These are phyloP conservation scores for Apis dorsata DNA, from an alignment of 1,140 invertebrate species.

Conservation along the genomic window DNA sequence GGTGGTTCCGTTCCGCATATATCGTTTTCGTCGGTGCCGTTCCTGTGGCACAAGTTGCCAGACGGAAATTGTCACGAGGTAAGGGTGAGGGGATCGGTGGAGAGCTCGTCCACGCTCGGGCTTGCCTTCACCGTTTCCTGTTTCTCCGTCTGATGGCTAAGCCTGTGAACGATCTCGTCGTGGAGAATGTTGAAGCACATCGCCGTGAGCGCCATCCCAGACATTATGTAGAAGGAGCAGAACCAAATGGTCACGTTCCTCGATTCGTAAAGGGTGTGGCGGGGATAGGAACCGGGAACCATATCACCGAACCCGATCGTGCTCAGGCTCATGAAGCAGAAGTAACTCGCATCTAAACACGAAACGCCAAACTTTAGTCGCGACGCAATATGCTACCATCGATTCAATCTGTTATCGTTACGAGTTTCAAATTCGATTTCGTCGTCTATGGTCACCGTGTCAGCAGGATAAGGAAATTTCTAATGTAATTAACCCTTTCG, in stretches of 20 bases:
- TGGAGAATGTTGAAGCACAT: slow-evolving; percentile 99
- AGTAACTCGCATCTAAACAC: slow-evolving; percentile 90
- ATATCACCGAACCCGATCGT: slow-evolving; percentile 96
- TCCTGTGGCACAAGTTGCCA: slow-evolving; percentile 82
- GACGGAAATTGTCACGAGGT: slow-evolving; percentile 86
- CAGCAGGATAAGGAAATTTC: no score
- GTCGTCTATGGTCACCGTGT: no score
- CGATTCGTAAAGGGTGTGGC: slow-evolving; percentile 82
- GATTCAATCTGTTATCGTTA: background rate
- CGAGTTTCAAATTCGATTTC: background rate
- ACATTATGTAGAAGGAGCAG: slow-evolving; percentile 96
- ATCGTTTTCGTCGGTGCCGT: slow-evolving; percentile 84
- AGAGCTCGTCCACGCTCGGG: slow-evolving; percentile 81
- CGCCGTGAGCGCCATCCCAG: slow-evolving; percentile 96
- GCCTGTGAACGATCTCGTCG: slow-evolving; percentile 92
- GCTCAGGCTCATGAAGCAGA: slow-evolving; percentile 95
- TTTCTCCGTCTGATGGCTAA: slow-evolving; percentile 83
- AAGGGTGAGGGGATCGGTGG: slow-evolving; percentile 81
- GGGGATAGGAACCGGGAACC: slow-evolving; percentile 87
- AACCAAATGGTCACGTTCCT: slow-evolving; percentile 89
- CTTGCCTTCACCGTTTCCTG: slow-evolving; percentile 77
- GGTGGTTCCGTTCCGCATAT: slow-evolving; percentile 81
- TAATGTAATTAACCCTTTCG: no score
- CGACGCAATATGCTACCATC: background rate
- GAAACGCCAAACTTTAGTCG: slow-evolving; percentile 33